These are phyloP conservation scores for Melanerpes formicivorus DNA, from an alignment of 2,113 vertebrate genomes.

Conservation along the genomic window DNA sequence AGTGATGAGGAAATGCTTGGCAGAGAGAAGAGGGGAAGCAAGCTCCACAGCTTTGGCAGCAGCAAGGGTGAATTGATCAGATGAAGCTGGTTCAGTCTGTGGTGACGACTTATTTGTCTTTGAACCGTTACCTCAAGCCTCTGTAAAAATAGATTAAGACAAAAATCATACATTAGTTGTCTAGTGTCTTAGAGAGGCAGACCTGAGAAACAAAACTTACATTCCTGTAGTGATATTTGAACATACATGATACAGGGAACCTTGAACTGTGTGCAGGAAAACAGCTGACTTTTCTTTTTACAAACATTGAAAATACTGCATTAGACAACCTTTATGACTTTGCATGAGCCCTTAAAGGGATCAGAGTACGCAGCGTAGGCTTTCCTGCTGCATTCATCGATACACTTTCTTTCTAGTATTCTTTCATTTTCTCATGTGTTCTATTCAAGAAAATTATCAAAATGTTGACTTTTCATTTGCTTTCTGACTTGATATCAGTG, in stretches of 20 bases:
- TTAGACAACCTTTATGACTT: background rate
- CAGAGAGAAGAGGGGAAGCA: background rate
- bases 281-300: accelerated
- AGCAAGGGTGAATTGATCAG: background rate
- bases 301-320: background rate
- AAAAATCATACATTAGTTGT: accelerated
- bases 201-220: background rate
- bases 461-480: background rate
- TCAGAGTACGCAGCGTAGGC: background rate
- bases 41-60: background rate
- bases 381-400: background rate
- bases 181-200: background rate
- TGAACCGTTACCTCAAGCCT: background rate
- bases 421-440: background rate
- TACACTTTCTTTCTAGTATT: background rate
- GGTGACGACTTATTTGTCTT: background rate
- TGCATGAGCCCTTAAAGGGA: background rate
- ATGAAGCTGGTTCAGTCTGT: background rate
- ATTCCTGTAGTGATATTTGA: background rate
- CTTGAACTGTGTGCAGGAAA: background rate
- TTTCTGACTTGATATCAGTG: background rate
- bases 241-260: background rate
- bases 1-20: background rate
- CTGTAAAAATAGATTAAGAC: background rate
- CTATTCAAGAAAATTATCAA: background rate